These are phyloP conservation scores for Lichenostomus cassidix DNA, from an alignment of 2,113 vertebrate genomes.

Conservation along the genomic window DNA sequence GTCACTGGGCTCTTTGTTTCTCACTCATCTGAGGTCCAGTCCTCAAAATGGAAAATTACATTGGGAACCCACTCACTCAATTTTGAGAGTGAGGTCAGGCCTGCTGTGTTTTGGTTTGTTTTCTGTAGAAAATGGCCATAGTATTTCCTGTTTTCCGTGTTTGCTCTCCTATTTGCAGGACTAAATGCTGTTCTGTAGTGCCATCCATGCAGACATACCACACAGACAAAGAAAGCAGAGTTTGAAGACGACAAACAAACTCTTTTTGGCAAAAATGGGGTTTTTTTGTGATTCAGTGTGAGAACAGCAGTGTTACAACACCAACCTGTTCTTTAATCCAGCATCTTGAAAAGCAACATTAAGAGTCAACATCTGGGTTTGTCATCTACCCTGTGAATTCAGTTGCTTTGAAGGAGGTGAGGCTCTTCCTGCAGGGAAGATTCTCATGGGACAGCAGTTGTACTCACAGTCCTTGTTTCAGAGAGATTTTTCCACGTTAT, in stretches of 20 bases:
- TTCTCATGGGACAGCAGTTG: neutral
- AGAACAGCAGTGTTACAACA: neutral
- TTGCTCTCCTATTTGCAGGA: neutral
- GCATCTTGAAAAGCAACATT: neutral
- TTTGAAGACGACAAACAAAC: neutral
- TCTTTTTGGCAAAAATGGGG: neutral
- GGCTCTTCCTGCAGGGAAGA: neutral
- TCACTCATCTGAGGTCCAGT: neutral
- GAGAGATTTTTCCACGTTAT: neutral
- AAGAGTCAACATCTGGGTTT: neutral
- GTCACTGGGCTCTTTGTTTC: neutral
- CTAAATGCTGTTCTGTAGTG: neutral
- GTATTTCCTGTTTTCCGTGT: neutral
- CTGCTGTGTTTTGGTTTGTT: neutral
- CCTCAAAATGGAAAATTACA: neutral
- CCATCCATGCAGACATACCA: fast-evolving
- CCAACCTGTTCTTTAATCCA: neutral
- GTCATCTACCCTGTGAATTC: neutral
- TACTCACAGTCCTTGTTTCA: neutral
- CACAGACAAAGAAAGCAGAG: neutral
- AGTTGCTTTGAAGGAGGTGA: neutral
- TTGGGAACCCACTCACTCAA: neutral
- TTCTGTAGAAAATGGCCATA: neutral
- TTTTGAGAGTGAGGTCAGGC: neutral
- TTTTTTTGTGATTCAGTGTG: fast-evolving